Percentiles rank a stretch among this genome's conserved stretches.
Evolutionary conservation across 2,113 vertebrate species (phyloP).

Genomic region (Verasper variegatus): DNA sequence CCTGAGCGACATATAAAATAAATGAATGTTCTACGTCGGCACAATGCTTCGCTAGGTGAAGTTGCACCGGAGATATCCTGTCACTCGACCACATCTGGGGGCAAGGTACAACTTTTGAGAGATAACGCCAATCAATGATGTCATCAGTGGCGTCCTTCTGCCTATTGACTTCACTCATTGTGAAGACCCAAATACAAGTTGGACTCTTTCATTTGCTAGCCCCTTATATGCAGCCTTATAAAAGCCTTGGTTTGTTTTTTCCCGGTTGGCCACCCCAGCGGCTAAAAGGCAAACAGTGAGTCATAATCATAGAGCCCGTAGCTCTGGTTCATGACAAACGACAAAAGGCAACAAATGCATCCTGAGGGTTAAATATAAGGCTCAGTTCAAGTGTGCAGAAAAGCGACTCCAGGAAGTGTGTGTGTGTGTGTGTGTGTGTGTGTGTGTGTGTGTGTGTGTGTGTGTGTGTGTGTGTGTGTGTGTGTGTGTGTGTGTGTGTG

Average conservation of each 20-base stretch:
- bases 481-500: neutral
- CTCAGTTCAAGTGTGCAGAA: constrained; percentile 29
- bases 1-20: neutral
- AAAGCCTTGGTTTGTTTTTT: constrained; percentile 13
- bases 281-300: constrained; percentile 44
- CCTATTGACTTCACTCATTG: neutral
- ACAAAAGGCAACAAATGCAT: constrained; percentile 58
- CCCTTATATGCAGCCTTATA: neutral
- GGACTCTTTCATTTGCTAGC: neutral
- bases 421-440: constrained; percentile 42
- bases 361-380: constrained; percentile 66
- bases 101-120: constrained; percentile 59
- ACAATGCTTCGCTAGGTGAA: neutral
- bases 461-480: too few species aligned
- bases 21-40: neutral
- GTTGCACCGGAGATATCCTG: constrained; percentile 13
- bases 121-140: constrained; percentile 53
- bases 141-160: constrained; percentile 4
- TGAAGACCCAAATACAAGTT: neutral
- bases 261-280: neutral
- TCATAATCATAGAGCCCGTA: constrained; percentile 42
- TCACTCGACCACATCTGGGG: constrained; percentile 15
- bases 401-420: constrained; percentile 67
- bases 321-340: constrained; percentile 43
- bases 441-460: neutral